A percentile compares a stretch with the other conserved stretches of the same genome.
phyloP scores from a whole-genome alignment of 2,888 invertebrate genomes.

The Aethes cnicana region DNA sequence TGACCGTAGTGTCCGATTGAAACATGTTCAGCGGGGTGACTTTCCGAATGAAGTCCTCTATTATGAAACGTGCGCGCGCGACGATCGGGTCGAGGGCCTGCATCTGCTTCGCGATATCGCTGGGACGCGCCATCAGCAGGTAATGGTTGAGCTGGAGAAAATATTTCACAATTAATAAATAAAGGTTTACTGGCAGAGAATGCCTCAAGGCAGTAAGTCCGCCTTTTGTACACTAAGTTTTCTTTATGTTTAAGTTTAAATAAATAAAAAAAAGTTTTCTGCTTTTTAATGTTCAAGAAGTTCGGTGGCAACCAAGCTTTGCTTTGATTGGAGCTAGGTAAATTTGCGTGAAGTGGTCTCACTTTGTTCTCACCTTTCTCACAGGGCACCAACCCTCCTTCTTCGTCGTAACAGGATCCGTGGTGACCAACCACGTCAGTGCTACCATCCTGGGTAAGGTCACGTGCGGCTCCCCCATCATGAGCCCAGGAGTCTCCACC shows the following conservation, averaged over 20 bases:
- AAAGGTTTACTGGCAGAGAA: too few relatives aligned
- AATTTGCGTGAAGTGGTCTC: too few relatives aligned
- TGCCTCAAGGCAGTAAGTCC: too few relatives aligned
- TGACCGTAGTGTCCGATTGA: neutral
- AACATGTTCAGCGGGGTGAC: conserved; percentile 3
- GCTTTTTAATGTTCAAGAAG: too few relatives aligned
- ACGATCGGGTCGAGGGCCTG: conserved; percentile 13
- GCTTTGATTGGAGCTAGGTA: too few relatives aligned
- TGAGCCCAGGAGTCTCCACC: conserved; percentile 6
- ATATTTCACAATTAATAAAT: too few relatives aligned
- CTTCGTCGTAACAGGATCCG: conserved; percentile 14
- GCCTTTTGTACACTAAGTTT: too few relatives aligned
- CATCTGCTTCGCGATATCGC: conserved; percentile 19
- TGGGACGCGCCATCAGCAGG: neutral
- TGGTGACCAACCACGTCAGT: conserved; percentile 11
- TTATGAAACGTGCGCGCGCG: conserved; percentile 12
- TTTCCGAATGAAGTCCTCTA: conserved; percentile 19
- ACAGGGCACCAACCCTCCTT: conserved; percentile 17
- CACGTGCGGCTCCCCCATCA: conserved; percentile 21
- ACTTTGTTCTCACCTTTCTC: too few relatives aligned
- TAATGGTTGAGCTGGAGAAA: conserved; percentile 10
- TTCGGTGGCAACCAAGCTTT: too few relatives aligned
- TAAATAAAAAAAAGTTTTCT: too few relatives aligned
- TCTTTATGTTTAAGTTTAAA: too few relatives aligned
- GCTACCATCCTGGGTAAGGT: conserved; percentile 21